phyloP scores from a whole-genome alignment of 2,113 vertebrate species.

The Urocolius indicus region DNA sequence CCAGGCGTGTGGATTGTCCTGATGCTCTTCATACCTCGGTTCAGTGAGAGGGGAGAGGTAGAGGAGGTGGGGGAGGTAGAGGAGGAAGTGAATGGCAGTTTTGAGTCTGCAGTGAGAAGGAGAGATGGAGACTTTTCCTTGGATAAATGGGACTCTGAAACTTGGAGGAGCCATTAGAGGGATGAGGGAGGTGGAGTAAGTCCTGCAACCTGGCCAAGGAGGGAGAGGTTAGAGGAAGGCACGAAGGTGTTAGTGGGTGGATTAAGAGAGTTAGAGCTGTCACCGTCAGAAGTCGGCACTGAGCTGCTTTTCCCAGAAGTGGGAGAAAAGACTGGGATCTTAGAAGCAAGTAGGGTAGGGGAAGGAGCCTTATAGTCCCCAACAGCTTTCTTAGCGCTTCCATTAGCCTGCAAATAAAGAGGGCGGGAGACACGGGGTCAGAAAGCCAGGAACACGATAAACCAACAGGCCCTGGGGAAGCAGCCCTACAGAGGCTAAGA shows the following conservation, averaged over 20 bases:
- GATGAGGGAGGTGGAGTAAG: conserved; percentile 87
- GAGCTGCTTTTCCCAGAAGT: conserved; percentile 93
- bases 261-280: conserved; percentile 87
- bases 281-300: conserved; percentile 84
- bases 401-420: conserved; percentile 99
- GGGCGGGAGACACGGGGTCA: conserved; percentile 94
- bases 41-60: conserved; percentile 88
- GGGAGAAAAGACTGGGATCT: conserved; percentile 99
- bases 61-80: conserved; percentile 85
- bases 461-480: conserved; percentile 80
- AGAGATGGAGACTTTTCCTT: conserved; percentile 89
- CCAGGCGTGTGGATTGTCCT: conserved; percentile 95
- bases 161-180: conserved; percentile 94
- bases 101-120: conserved; percentile 90
- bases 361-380: conserved; percentile 97
- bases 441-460: conserved; percentile 80
- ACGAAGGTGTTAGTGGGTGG: conserved; percentile 80
- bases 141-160: conserved; percentile 85
- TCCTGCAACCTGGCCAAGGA: conserved; percentile 83
- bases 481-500: conserved; percentile 60
- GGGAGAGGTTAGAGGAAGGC: conserved; percentile 82
- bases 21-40: conserved; percentile 91
- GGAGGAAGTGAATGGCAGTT: conserved; percentile 89
- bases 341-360: conserved; percentile 95
- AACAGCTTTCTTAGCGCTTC: conserved; percentile 99